These are phyloP conservation scores for Xylota sylvarum DNA, from an alignment of 2,888 invertebrate species.

Conservation along the genomic window DNA sequence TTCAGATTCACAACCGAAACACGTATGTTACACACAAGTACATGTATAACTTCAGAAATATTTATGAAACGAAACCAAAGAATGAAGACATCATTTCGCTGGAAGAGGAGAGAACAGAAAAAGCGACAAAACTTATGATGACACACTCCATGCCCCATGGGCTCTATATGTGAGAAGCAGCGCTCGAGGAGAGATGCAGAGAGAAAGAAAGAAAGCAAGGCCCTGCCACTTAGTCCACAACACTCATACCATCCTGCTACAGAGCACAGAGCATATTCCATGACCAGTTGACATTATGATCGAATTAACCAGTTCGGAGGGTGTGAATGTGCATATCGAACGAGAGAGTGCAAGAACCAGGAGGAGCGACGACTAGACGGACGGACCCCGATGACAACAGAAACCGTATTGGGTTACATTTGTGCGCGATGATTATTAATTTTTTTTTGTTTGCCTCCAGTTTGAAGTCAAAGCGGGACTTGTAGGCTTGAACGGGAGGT, in stretches of 20 bases:
- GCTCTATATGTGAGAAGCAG: neutral
- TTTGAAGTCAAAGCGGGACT: constrained; percentile 10
- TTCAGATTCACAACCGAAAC: constrained; percentile 35
- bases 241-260: constrained; percentile 7
- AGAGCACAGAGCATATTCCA: constrained; percentile 42
- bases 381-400: constrained; percentile 63
- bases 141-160: constrained; percentile 63
- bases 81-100: constrained; percentile 65
- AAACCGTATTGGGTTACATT: constrained; percentile 75
- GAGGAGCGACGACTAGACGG: constrained; percentile 49
- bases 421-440: constrained; percentile 72
- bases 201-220: neutral
- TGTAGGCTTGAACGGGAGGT: neutral
- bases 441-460: neutral
- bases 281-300: constrained; percentile 76
- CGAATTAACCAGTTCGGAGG: constrained; percentile 75
- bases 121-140: constrained; percentile 50
- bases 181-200: neutral
- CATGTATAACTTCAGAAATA: no score
- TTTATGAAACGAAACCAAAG: constrained; percentile 46
- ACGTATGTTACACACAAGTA: no score
- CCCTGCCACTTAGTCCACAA: constrained; percentile 14
- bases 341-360: constrained; percentile 55
- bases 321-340: constrained; percentile 75
- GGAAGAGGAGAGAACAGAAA: constrained; percentile 11